These are phyloP conservation scores for Dryas iulia DNA, from an alignment of 1,140 invertebrate species.

Conservation along the genomic window DNA sequence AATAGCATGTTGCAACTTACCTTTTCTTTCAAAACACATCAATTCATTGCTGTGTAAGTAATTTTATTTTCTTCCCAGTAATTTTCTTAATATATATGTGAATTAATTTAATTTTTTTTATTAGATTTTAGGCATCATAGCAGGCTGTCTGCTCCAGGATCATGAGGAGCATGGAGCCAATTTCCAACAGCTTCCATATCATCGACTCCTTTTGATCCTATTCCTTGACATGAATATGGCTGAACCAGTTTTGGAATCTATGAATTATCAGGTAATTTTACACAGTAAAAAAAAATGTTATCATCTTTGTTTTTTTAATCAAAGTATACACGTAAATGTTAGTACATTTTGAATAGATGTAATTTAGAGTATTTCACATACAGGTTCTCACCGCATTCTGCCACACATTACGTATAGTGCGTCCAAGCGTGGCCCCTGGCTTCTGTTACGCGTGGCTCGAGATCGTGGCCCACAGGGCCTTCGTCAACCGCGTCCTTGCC, in stretches of 20 bases:
- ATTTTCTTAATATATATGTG: no score
- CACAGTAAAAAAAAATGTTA: background rate
- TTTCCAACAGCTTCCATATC: conserved; percentile 98
- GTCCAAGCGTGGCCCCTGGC: conserved; percentile 96
- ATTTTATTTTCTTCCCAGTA: no score
- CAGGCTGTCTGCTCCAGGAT: conserved; percentile 96
- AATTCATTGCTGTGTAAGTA: no score
- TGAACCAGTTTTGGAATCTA: conserved; percentile 94
- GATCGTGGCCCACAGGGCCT: conserved; percentile 96
- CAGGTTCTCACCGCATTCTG: conserved; percentile 93
- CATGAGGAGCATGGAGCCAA: conserved; percentile 93
- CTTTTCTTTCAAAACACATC: no score
- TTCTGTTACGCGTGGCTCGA: conserved; percentile 99
- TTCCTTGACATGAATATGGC: conserved; percentile 97
- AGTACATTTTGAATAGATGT: no score
- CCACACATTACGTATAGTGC: conserved; percentile 94
- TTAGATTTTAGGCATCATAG: conserved; percentile 94
- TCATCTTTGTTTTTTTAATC: no score
- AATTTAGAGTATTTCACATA: conserved; percentile 11
- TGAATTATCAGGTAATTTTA: conserved; percentile 87
- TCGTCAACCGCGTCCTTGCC: conserved; percentile 96
- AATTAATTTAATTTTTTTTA: conserved; percentile 19
- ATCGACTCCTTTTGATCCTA: conserved; percentile 97
- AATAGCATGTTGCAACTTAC: no score
- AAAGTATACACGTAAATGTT: no score